Evolutionary conservation across 2,888 invertebrate genomes (phyloP).

Genomic region (Gymnosoma rotundatum): DNA sequence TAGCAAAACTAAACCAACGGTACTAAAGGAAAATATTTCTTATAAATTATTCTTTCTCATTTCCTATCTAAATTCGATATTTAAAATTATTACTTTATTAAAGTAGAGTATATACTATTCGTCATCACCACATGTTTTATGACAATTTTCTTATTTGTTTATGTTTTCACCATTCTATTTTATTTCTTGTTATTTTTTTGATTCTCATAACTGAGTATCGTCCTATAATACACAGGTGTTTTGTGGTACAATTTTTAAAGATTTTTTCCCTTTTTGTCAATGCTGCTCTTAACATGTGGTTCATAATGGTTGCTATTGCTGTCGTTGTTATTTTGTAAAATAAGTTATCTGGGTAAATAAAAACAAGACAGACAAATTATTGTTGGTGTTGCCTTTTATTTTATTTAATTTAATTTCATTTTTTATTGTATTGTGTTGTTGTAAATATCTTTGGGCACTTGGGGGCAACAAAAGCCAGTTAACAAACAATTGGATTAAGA

Average conservation of each 20-base stretch:
- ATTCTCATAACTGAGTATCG: slow-evolving; percentile 31
- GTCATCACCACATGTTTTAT: too few species aligned
- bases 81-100: too few species aligned
- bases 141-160: too few species aligned
- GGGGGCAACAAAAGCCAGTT: slow-evolving; percentile 41
- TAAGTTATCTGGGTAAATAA: slow-evolving; percentile 1
- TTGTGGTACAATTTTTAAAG: slow-evolving; percentile 12
- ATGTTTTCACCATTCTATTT: too few species aligned
- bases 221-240: slow-evolving; percentile 46
- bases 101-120: too few species aligned
- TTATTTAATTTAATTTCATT: not conserved
- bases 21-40: too few species aligned
- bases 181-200: not conserved
- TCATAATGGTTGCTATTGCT: slow-evolving; percentile 1
- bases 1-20: too few species aligned
- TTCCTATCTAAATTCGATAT: too few species aligned
- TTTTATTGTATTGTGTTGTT: not conserved
- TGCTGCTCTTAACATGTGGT: not conserved
- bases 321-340: not conserved
- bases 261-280: not conserved
- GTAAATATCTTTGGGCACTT: slow-evolving; percentile 22
- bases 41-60: too few species aligned
- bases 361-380: slow-evolving; percentile 44
- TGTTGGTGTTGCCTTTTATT: slow-evolving; percentile 1
- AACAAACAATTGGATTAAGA: slow-evolving; percentile 47